Evolutionary conservation across 2,888 invertebrate species (phyloP).

Genomic region (Calameuta pallipes): DNA sequence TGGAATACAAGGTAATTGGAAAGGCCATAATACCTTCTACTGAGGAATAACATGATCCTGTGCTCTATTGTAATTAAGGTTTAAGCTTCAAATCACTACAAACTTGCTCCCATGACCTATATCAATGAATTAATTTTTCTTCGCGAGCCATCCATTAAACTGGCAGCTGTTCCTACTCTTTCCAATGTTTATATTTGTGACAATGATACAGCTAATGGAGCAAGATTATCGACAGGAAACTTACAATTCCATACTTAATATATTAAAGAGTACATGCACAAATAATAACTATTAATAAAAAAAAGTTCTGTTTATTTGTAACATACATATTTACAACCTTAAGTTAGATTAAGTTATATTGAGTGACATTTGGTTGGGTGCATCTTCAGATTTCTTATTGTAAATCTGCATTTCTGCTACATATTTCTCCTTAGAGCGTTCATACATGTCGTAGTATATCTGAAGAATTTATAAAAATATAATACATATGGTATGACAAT

Average conservation of each 20-base stretch:
- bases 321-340: conserved; percentile 46
- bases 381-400: conserved; percentile 61
- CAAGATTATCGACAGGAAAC: neutral
- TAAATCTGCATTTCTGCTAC: conserved; percentile 77
- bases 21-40: neutral
- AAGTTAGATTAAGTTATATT: conserved; percentile 69
- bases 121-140: neutral
- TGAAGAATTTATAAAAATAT: conserved; percentile 56
- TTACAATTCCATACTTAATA: neutral
- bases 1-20: neutral
- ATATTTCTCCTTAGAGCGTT: conserved; percentile 82
- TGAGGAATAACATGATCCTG: neutral
- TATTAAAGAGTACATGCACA: neutral
- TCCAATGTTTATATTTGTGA: neutral
- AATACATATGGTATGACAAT: conserved; percentile 1
- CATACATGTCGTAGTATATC: conserved; percentile 80
- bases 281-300: conserved; percentile 16
- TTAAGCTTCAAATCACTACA: too few relatives aligned
- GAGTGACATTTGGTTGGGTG: conserved; percentile 60
- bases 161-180: neutral
- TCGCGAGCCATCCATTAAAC: neutral
- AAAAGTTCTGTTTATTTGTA: conserved; percentile 15
- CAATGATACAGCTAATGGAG: neutral
- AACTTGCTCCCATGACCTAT: neutral
- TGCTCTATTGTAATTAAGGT: neutral